Conservation (phyloP, 2,888 invertebrate species). For the Cheilosia variabilis region DNA sequence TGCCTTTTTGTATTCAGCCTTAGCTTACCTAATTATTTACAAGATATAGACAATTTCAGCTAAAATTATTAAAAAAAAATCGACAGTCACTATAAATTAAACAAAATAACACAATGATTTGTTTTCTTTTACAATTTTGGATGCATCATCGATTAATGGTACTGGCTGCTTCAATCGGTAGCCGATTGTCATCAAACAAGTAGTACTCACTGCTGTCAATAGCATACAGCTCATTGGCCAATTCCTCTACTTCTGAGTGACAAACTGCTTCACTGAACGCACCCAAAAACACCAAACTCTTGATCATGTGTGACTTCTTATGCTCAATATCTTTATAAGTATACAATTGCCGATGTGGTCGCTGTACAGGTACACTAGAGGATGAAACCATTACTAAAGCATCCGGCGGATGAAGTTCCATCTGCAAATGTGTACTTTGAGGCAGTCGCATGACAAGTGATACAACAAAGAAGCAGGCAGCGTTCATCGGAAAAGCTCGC, state of each 20-base stretch:
- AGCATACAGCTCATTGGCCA: conserved; percentile 78
- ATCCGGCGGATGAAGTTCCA: conserved; percentile 58
- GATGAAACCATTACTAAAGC: conserved; percentile 53
- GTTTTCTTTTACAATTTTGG: not conserved
- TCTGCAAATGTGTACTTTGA: conserved; percentile 44
- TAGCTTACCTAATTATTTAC: conserved; percentile 30
- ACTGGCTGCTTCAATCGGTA: conserved; percentile 18
- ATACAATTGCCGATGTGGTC: conserved; percentile 11
- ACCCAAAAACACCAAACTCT: conserved; percentile 78
- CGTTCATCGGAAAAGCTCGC: conserved; percentile 96
- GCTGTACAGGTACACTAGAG: conserved; percentile 41
- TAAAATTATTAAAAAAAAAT: not conserved
- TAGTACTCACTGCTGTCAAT: conserved; percentile 76
- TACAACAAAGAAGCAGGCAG: conserved; percentile 95
- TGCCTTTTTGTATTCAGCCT: conserved; percentile 7
- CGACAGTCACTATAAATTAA: conserved; percentile 42
- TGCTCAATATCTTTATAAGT: conserved; percentile 61
- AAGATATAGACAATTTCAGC: conserved; percentile 18
- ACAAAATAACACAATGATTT: conserved; percentile 16
- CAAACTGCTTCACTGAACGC: conserved; percentile 81
- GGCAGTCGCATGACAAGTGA: conserved; percentile 87
- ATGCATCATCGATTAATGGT: conserved; percentile 11
- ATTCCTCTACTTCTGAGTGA: conserved; percentile 79
- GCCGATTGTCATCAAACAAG: conserved; percentile 75
- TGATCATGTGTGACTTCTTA: conserved; percentile 73